Conservation (phyloP, 1,140 invertebrate genomes). For the Ceratitis capitata region DNA sequence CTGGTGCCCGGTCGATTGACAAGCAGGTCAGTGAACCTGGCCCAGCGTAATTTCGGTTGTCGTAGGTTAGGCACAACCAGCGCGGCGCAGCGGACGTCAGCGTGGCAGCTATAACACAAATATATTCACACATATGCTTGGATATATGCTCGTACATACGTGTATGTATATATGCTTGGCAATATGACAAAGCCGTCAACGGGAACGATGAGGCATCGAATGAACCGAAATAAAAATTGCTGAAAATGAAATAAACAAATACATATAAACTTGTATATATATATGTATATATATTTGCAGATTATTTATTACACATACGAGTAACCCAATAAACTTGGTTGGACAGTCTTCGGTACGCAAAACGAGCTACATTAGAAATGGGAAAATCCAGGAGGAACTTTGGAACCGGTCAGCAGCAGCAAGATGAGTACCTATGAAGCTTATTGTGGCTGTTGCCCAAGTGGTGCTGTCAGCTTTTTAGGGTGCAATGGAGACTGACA, state of each 20-base stretch:
- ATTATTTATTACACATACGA: neutral
- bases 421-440: too few species aligned
- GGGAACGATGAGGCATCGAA: neutral
- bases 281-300: neutral
- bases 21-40: constrained; percentile 39
- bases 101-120: neutral
- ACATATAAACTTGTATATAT: neutral
- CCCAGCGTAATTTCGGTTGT: constrained; percentile 31
- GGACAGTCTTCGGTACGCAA: too few species aligned
- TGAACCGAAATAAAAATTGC: neutral
- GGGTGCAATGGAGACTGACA: too few species aligned
- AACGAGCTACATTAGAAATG: too few species aligned
- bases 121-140: neutral
- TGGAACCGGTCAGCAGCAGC: too few species aligned
- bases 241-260: neutral
- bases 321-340: neutral
- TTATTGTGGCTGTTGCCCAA: too few species aligned
- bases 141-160: neutral
- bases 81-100: neutral
- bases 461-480: too few species aligned
- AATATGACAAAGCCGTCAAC: neutral
- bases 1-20: neutral
- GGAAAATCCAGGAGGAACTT: too few species aligned
- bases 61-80: constrained; percentile 39
- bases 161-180: neutral